Evolutionary conservation across 2,797 vertebrate genomes (phyloP), one percentile per base, ranked within the genome.

Genomic region (Tiaroga cobitis): DNA sequence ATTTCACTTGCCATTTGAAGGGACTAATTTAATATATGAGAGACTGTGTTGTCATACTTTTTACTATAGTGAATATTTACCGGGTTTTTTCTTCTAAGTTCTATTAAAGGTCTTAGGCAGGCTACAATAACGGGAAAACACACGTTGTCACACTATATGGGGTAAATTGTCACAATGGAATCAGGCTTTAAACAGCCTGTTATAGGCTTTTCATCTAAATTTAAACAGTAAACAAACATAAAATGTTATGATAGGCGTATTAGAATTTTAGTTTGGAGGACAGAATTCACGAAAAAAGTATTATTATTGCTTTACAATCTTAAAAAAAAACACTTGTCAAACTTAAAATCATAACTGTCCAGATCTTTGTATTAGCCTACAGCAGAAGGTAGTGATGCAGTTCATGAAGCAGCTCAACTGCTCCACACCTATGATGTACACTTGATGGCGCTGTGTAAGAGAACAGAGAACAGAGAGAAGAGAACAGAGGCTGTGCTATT

Each of bases 1-100:
- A 51, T 75, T 83, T 75, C 72, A 65, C 24, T 65, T 83, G 56
- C 15, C 70, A 39, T 83, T 75, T 74, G 6, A 65, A 73, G 43
- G 26, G 13, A 63, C 3, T 65, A 0, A 39, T 67, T 75, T 83
- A 49, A 73, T 61, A 56, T 13, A 19, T 70, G 13, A 26, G 18
- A 29, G n/a, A 63, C 37, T 59, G 13, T 18, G 21, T 77, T 77
- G 75, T 59, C 75, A 78, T 37, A 63, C 37, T 63, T 78, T 78
- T 63, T 29, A 63, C n/a, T 63, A 18, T 63, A 63, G 76, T 37
- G 24, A 24, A 69, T 24, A 5, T 37, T 39, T 69, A 11, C 0
- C 32, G 0, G 32, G 8, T 9, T 8, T 29, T 29, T 15, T 68
- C 37, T 41, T n/a, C 11, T 37, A 15, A 24, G 2, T 54, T 26